Evolutionary conservation across 2,113 vertebrate species (phyloP), one percentile per base, ranked within the genome.

Genomic region (Meles meles): DNA sequence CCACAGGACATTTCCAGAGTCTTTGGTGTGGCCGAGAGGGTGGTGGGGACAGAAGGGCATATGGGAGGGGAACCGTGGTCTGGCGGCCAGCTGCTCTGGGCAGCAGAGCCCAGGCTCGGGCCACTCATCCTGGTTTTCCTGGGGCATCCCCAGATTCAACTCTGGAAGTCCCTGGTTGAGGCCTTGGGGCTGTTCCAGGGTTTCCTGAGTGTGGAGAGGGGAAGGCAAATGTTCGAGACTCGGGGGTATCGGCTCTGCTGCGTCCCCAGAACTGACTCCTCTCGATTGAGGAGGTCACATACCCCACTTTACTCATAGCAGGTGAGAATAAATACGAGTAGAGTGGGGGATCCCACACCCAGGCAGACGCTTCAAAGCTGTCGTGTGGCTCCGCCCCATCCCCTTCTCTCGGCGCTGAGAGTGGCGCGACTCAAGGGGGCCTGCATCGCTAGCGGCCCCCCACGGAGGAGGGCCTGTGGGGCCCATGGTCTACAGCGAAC

Each of bases 401-500:
- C 42, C 13, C 29, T 18, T 29, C 31, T 61, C 42, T 79, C 0
- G 0, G 27, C 37, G 25, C 29, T 0, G 6, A 49, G 52, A 3
- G 5, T 0, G 7, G 47, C 2, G 0, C 5, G 37, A 3, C 27
- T 9, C 9, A 39, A 20, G 42, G 31, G 44, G 23, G 7, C 14
- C n/a, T 23, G 29, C 5, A 0, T 9, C 9, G 0, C 12, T 11
- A 47, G 49, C 76, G 1, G 39, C 44, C 47, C 80, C 39, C 3
- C 29, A 6, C 42, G 72, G 34, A 14, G n/a, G 44, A 42, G 67
- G 23, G 3, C 8, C 0, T 0, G 0, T 1, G 7, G 21, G 18
- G 49, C 34, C 77, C 0, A 0, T 3, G 0, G 10, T 23, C 23
- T 7, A 1, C 52, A 1, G 0, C 7, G 5, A 2, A 13, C 10